Evolutionary conservation across 1,140 invertebrate species (phyloP).

Genomic region (Eciton burchellii): DNA sequence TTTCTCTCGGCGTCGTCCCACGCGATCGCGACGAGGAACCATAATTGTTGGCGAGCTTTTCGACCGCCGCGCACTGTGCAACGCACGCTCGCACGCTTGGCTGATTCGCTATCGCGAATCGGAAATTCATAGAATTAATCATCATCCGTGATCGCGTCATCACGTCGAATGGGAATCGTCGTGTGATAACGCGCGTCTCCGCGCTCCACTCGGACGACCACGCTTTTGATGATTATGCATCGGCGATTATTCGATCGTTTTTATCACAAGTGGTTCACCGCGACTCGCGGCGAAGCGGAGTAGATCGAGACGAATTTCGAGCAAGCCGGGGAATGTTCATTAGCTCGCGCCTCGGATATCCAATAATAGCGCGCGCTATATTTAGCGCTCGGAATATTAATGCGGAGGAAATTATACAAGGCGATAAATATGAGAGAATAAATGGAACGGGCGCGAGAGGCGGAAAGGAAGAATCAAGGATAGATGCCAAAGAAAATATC

Average conservation of each 20-base stretch:
- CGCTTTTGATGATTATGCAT: too few species aligned
- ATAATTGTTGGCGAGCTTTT: slow-evolving; percentile 36
- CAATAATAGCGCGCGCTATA: slow-evolving; percentile 8
- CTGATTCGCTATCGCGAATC: background rate
- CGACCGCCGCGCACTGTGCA: background rate
- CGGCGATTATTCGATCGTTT: too few species aligned
- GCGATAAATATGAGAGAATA: slow-evolving; percentile 29
- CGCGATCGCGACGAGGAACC: slow-evolving; percentile 20
- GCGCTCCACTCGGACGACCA: too few species aligned
- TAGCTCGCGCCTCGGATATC: background rate
- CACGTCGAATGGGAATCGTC: too few species aligned
- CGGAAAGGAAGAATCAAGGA: slow-evolving; percentile 4
- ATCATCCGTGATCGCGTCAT: too few species aligned
- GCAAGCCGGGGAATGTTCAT: too few species aligned
- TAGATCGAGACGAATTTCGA: too few species aligned
- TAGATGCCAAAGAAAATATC: slow-evolving; percentile 52
- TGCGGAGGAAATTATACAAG: background rate
- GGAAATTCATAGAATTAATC: too few species aligned
- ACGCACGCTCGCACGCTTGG: background rate
- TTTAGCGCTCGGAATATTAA: background rate
- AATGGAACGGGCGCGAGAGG: background rate
- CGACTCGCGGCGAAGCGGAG: too few species aligned
- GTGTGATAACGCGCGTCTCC: too few species aligned
- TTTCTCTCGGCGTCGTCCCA: slow-evolving; percentile 44
- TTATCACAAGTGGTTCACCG: too few species aligned